These are phyloP conservation scores for Meiosimyza decipiens DNA, from an alignment of 2,888 invertebrate species.

Conservation along the genomic window DNA sequence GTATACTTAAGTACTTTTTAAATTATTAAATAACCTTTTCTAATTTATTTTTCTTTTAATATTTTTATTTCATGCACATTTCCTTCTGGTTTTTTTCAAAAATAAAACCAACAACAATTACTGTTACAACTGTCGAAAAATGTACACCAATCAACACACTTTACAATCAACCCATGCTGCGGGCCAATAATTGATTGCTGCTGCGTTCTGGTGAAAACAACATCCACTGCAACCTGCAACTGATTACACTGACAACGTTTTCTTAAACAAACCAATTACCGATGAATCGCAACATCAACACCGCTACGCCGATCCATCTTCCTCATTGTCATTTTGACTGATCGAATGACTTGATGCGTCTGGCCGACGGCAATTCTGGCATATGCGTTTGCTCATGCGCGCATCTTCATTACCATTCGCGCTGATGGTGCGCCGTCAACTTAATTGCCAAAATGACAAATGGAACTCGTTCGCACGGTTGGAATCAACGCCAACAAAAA, in stretches of 20 bases:
- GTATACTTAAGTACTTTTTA: too few relatives aligned
- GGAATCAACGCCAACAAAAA: constrained; percentile 14
- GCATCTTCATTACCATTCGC: constrained; percentile 17
- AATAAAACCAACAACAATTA: too few relatives aligned
- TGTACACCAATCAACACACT: too few relatives aligned
- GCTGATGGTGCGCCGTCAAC: constrained; percentile 10
- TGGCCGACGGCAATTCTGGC: constrained; percentile 7
- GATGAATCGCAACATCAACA: constrained; percentile 12
- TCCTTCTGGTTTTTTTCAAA: too few relatives aligned
- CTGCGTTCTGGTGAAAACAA: background rate
- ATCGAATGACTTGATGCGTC: background rate
- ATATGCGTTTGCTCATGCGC: constrained; percentile 2
- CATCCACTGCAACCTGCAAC: background rate
- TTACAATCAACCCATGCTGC: constrained; percentile 1
- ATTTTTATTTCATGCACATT: too few relatives aligned
- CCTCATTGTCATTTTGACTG: background rate
- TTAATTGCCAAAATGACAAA: constrained; percentile 33
- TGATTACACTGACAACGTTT: background rate
- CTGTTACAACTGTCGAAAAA: too few relatives aligned
- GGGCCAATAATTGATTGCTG: background rate
- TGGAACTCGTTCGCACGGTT: constrained; percentile 12
- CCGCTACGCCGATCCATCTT: constrained; percentile 10
- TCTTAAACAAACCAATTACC: constrained; percentile 18
- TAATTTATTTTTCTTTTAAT: too few relatives aligned
- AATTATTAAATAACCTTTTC: too few relatives aligned